Evolutionary conservation across 2,797 vertebrate genomes (phyloP), one percentile per base, ranked within the genome.

Genomic region (Anolis apletophallus): DNA sequence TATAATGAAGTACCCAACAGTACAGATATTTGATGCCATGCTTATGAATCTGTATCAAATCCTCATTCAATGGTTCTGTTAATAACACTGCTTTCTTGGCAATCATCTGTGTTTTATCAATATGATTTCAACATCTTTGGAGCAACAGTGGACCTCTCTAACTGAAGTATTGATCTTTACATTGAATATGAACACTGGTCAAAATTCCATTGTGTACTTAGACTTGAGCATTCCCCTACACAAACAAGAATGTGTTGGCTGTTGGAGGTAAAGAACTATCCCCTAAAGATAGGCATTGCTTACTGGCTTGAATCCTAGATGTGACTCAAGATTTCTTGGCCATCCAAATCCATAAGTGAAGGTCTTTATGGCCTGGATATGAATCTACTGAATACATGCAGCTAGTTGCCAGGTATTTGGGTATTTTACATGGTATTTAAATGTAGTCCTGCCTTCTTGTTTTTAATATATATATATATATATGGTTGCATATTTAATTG

Each of bases 401-500:
- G 19, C 36, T 59, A 64, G 61, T 64, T 64, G 26, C 59, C 23
- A 64, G 26, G 26, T 8, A 13, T 68, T 71, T 21, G 34, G 34
- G 32, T 40, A 23, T 29, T 55, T 71, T 32, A 36, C 16, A 40
- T 10, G 55, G 34, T 12, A 40, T 78, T 82, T 46, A 85, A 78
- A 34, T n/a, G 19, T 52, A 1, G 26, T 75, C 76, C 68, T 81
- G 46, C 21, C 57, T 1, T 1, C 8, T 78, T 88, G 14, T 1
- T 74, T 83, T 59, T 74, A 5, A 71, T 54, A 32, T 32, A 32
- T 5, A 40, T 2, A 72, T 52, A 50, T 10, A 52, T 12, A 57
- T 74, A 64, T 80, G 57, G 40, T 23, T 86, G n/a, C 69, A 5
- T 34, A 3, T 76, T 50, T 89, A n/a, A 40, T 61, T 90, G 90